A percentile compares a stretch with the other conserved stretches of the same genome.
phyloP scores from a whole-genome alignment of 2,797 vertebrate species.

The Psittacula echo region DNA sequence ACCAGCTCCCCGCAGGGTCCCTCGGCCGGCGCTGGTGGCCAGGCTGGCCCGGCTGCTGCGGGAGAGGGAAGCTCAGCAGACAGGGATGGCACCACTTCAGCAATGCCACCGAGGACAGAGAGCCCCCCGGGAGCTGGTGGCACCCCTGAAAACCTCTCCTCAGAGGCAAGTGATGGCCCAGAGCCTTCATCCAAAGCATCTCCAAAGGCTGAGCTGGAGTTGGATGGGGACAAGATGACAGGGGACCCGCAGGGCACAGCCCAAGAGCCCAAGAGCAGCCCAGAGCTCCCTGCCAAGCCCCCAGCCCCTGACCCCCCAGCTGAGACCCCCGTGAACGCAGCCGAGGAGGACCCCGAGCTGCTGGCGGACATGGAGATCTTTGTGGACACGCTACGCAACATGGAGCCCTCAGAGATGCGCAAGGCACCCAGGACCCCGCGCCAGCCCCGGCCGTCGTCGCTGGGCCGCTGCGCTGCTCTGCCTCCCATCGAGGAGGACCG shows the following conservation, averaged over 20 bases:
- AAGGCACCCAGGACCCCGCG: slow-evolving; percentile 73
- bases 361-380: slow-evolving; percentile 87
- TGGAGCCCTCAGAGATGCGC: slow-evolving; percentile 84
- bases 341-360: slow-evolving; percentile 72
- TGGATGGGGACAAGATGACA: accelerated
- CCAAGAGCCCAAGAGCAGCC: neutral
- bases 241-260: neutral
- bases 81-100: accelerated
- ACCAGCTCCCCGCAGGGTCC: neutral
- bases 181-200: neutral
- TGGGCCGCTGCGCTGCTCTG: slow-evolving; percentile 75
- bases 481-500: slow-evolving; percentile 89
- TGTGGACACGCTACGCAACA: slow-evolving; percentile 88
- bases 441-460: slow-evolving; percentile 55
- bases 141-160: neutral
- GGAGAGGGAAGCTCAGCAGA: neutral
- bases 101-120: neutral
- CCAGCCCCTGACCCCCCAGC: neutral
- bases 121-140: accelerated
- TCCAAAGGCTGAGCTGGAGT: neutral
- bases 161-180: accelerated
- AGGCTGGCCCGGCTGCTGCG: neutral
- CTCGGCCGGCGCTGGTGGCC: neutral
- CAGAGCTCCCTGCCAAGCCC: neutral
- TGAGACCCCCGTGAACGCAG: accelerated